Conservation (phyloP, 2,113 vertebrate genomes). For the Sorex fumeus region DNA sequence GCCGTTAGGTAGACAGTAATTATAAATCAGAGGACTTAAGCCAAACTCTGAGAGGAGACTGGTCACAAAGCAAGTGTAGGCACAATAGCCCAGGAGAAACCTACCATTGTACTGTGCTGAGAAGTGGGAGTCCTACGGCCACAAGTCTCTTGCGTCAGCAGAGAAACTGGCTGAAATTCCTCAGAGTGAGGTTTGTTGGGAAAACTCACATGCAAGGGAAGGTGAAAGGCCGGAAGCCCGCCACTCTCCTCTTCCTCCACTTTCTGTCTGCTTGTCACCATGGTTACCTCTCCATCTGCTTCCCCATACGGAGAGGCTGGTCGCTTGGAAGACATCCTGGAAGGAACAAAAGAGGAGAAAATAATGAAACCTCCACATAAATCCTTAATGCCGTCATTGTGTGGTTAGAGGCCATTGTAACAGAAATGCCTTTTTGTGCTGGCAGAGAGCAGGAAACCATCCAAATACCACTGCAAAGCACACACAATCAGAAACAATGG, state of each 20-base stretch:
- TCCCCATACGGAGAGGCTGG: constrained; percentile 99
- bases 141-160: constrained; percentile 92
- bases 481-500: constrained; percentile 92
- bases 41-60: constrained; percentile 77
- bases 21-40: constrained; percentile 74
- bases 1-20: constrained; percentile 68
- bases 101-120: constrained; percentile 93
- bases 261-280: constrained; percentile 99
- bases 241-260: constrained; percentile 98
- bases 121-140: constrained; percentile 95
- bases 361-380: constrained; percentile 94
- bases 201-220: constrained; percentile 97
- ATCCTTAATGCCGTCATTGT: constrained; percentile 94
- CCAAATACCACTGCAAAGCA: constrained; percentile 92
- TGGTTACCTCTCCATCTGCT: constrained; percentile 99
- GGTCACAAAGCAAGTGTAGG: constrained; percentile 81
- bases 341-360: constrained; percentile 95
- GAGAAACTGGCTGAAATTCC: constrained; percentile 93
- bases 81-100: constrained; percentile 88
- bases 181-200: constrained; percentile 96
- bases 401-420: constrained; percentile 93
- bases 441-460: constrained; percentile 92
- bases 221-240: constrained; percentile 98
- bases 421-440: constrained; percentile 93
- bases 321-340: constrained; percentile 99